These are phyloP conservation scores for Mesochorus sp. DNA, from an alignment of 2,888 invertebrate genomes.

Conservation along the genomic window DNA sequence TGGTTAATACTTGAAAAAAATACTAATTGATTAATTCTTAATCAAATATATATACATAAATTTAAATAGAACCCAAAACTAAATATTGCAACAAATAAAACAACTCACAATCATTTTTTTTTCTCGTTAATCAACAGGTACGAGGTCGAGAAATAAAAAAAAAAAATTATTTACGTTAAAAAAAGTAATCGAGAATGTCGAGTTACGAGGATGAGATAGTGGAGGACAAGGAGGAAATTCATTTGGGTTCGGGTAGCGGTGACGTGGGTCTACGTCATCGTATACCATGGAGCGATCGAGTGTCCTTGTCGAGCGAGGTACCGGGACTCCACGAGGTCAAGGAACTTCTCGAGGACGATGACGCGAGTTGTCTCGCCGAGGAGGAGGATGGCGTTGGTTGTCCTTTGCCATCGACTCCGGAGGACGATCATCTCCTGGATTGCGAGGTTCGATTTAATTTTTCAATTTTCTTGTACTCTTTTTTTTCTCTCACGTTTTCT, in stretches of 20 bases:
- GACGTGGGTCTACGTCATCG: slow-evolving; percentile 75
- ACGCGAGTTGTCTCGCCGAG: slow-evolving; percentile 82
- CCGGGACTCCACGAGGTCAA: slow-evolving; percentile 79
- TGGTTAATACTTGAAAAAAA: too few relatives aligned
- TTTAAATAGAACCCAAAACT: too few relatives aligned
- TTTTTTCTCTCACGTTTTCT: neutral
- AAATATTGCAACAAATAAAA: too few relatives aligned
- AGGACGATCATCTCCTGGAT: slow-evolving; percentile 92
- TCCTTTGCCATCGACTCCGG: slow-evolving; percentile 93
- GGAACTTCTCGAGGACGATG: slow-evolving; percentile 79
- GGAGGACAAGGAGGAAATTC: slow-evolving; percentile 68
- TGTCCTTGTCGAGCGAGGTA: slow-evolving; percentile 76
- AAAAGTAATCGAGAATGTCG: slow-evolving; percentile 67
- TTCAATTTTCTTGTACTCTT: neutral
- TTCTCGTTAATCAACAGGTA: slow-evolving; percentile 15
- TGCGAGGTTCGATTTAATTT: slow-evolving; percentile 85
- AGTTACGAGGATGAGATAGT: slow-evolving; percentile 72
- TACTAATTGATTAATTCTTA: too few relatives aligned
- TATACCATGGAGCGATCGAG: slow-evolving; percentile 79
- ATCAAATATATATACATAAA: too few relatives aligned
- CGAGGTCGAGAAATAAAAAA: neutral
- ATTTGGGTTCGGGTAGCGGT: slow-evolving; percentile 38
- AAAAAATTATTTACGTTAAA: slow-evolving; percentile 21
- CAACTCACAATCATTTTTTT: neutral
- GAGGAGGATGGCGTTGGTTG: slow-evolving; percentile 93